Evolutionary conservation across 2,113 vertebrate genomes (phyloP).

Genomic region (Melierax canorus): DNA sequence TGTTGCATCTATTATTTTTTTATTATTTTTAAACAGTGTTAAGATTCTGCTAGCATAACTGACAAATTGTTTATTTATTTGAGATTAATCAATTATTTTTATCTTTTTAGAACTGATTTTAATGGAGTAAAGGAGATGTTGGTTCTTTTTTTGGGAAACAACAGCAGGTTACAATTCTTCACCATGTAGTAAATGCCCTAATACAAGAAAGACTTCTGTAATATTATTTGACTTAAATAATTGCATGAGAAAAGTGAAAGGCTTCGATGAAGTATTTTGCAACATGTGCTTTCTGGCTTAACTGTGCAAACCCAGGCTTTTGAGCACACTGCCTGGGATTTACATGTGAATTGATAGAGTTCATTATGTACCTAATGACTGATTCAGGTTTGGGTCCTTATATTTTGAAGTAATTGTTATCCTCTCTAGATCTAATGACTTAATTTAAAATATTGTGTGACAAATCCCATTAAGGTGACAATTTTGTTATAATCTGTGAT

Average conservation of each 20-base stretch:
- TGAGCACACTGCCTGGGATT: not conserved
- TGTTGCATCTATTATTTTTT: not conserved
- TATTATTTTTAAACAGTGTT: not conserved
- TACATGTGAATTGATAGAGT: not conserved
- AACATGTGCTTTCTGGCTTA: not conserved
- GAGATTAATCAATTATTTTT: not conserved
- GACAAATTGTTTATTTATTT: not conserved
- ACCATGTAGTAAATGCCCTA: not conserved
- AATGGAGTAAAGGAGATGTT: not conserved
- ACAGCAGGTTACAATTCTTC: not conserved
- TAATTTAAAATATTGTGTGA: not conserved
- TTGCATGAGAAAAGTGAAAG: not conserved
- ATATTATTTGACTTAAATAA: not conserved
- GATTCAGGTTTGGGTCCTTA: not conserved
- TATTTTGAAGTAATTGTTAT: not conserved
- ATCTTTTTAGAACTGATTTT: not conserved
- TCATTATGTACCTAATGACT: not conserved
- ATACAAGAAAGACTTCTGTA: not conserved
- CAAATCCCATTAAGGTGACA: not conserved
- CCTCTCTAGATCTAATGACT: not conserved
- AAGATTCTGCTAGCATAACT: not conserved
- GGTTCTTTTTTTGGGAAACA: no score
- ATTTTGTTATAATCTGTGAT: not conserved
- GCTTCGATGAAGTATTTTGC: not conserved
- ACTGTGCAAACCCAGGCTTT: not conserved